A percentile compares a stretch with the other conserved stretches of the same genome.
Conservation (phyloP, 2,888 invertebrate species). For the Lamproptera curius region DNA sequence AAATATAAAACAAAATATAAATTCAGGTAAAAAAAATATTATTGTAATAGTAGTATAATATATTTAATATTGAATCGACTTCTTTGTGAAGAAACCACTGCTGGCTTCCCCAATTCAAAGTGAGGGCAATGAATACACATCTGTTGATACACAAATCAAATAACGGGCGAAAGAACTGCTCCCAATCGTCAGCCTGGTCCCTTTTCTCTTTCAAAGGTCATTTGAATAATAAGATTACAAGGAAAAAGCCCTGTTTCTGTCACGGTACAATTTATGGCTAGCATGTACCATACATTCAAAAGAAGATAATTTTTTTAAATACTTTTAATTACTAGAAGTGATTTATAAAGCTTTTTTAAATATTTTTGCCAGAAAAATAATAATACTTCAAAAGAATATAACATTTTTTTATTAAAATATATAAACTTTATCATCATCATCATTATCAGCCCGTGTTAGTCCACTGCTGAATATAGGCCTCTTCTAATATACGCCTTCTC, state of each 20-base stretch:
- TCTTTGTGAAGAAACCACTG: no score
- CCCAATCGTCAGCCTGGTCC: constrained; percentile 3
- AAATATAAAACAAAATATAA: no score
- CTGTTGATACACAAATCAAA: constrained; percentile 8
- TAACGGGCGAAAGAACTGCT: background rate
- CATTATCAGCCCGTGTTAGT: no score
- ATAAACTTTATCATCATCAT: no score
- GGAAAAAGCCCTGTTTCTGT: background rate
- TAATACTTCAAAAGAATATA: background rate
- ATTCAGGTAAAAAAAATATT: no score
- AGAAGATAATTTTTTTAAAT: background rate
- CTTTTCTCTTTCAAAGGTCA: constrained; percentile 1
- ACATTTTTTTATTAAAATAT: background rate
- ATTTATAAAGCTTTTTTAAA: background rate
- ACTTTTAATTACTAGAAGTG: background rate
- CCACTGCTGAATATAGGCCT: no score
- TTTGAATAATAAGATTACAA: constrained; percentile 13
- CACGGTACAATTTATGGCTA: no score
- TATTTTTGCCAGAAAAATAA: background rate
- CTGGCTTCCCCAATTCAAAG: no score
- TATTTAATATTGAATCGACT: no score
- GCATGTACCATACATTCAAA: background rate
- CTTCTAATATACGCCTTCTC: no score
- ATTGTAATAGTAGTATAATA: no score
- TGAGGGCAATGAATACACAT: no score